A percentile compares a stretch with the other conserved stretches of the same genome.
These are phyloP conservation scores for Calameuta filiformis DNA, from an alignment of 2,888 invertebrate genomes.

Conservation along the genomic window DNA sequence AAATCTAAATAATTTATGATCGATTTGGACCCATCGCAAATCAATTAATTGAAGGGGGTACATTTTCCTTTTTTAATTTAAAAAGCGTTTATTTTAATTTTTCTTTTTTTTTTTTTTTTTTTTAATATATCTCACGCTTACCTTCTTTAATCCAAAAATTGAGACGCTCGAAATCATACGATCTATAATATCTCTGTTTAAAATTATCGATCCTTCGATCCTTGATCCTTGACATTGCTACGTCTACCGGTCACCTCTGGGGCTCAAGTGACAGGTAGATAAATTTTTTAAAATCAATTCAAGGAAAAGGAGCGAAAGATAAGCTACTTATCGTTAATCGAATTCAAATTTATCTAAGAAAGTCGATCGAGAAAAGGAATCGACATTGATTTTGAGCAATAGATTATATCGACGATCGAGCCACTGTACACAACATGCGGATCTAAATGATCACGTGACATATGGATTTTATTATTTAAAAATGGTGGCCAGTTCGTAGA, in stretches of 20 bases:
- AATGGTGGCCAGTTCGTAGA: no score
- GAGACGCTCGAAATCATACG: background rate
- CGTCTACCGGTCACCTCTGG: slow-evolving; percentile 19
- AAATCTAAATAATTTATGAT: background rate
- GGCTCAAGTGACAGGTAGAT: slow-evolving; percentile 8
- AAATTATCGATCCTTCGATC: background rate
- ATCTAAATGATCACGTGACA: background rate
- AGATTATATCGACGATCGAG: background rate
- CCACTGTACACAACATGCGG: background rate
- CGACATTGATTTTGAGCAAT: background rate
- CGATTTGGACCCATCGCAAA: background rate
- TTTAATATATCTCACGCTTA: background rate
- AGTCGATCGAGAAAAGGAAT: background rate
- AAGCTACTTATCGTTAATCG: background rate
- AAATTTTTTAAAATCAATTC: background rate
- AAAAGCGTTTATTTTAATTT: background rate
- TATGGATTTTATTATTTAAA: background rate
- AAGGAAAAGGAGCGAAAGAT: background rate
- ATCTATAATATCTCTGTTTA: background rate
- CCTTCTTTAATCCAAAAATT: background rate
- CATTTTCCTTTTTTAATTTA: background rate
- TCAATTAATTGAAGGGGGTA: background rate
- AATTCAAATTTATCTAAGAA: background rate
- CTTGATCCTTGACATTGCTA: background rate
- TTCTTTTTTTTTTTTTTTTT: background rate